phyloP scores from a whole-genome alignment of 2,888 invertebrate species.

The Chymomyza fuscimana region DNA sequence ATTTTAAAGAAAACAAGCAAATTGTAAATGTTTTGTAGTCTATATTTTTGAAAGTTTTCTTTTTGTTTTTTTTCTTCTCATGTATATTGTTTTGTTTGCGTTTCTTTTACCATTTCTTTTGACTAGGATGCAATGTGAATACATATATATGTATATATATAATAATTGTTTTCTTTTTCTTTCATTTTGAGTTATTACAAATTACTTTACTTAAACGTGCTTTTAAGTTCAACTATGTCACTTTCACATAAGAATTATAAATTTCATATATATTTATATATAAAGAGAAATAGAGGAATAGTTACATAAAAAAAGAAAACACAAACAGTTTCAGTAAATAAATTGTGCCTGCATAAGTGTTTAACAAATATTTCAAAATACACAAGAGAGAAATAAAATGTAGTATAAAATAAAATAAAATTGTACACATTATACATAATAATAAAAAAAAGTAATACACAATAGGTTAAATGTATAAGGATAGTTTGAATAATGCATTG shows the following conservation, averaged over 20 bases:
- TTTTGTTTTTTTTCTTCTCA: slow-evolving; percentile 31
- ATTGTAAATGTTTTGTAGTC: not conserved
- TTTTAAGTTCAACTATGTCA: slow-evolving; percentile 18
- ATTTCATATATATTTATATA: slow-evolving; percentile 7
- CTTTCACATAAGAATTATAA: slow-evolving; percentile 20
- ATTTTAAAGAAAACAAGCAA: not conserved
- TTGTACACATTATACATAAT: slow-evolving; percentile 18
- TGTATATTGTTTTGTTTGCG: slow-evolving; percentile 6
- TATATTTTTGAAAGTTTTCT: slow-evolving; percentile 44
- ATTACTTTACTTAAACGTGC: slow-evolving; percentile 39
- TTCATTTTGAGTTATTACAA: slow-evolving; percentile 50
- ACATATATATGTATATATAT: slow-evolving; percentile 28
- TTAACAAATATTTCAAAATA: not conserved
- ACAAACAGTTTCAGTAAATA: not conserved
- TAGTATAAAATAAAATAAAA: slow-evolving; percentile 31
- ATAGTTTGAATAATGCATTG: slow-evolving; percentile 1
- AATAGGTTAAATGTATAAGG: not conserved
- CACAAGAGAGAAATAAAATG: slow-evolving; percentile 22
- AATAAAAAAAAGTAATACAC: not conserved
- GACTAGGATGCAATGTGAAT: slow-evolving; percentile 48
- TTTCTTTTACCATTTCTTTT: slow-evolving; percentile 56
- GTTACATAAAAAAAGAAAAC: not conserved
- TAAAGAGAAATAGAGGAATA: not conserved
- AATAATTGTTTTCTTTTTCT: slow-evolving; percentile 35
- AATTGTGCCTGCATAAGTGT: not conserved